A percentile compares a stretch with the other conserved stretches of the same genome.
Conservation (phyloP, 2,888 invertebrate genomes). For the Neocrepidodera transversa region DNA sequence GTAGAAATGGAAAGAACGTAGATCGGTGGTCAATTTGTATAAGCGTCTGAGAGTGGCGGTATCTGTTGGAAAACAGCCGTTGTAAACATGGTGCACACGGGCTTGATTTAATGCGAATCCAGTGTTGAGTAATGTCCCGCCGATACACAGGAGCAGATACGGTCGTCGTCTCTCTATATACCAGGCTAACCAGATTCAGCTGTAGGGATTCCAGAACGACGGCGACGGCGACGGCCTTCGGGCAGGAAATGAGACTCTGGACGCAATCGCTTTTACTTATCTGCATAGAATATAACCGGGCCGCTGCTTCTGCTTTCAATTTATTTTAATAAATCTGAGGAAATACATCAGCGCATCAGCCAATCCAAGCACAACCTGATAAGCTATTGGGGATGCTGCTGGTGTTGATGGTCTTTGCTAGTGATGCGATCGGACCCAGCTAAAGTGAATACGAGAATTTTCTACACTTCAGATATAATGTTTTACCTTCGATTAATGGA, state of each 20-base stretch:
- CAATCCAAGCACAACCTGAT: constrained; percentile 55
- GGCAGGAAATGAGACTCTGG: constrained; percentile 54
- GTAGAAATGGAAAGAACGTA: constrained; percentile 14
- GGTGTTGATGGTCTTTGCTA: neutral
- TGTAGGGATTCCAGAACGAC: constrained; percentile 22
- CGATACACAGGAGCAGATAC: constrained; percentile 32
- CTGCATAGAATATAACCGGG: constrained; percentile 55
- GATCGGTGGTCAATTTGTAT: constrained; percentile 26
- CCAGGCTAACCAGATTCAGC: constrained; percentile 32
- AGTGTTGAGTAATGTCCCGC: constrained; percentile 40
- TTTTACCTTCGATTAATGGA: constrained; percentile 5
- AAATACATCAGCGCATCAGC: constrained; percentile 58
- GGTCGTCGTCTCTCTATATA: constrained; percentile 25
- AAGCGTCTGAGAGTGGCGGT: constrained; percentile 20
- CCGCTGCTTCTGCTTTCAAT: constrained; percentile 57
- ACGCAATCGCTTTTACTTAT: constrained; percentile 53
- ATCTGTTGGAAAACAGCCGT: constrained; percentile 34
- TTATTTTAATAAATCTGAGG: constrained; percentile 62
- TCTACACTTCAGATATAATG: constrained; percentile 10
- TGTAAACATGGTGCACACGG: constrained; percentile 34
- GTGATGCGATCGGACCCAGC: neutral
- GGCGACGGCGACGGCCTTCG: constrained; percentile 36
- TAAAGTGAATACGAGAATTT: constrained; percentile 5
- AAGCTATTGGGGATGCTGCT: constrained; percentile 33
- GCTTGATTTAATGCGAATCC: constrained; percentile 40